phyloP scores from a whole-genome alignment of 2,797 vertebrate species.

The Hemitrygon akajei region DNA sequence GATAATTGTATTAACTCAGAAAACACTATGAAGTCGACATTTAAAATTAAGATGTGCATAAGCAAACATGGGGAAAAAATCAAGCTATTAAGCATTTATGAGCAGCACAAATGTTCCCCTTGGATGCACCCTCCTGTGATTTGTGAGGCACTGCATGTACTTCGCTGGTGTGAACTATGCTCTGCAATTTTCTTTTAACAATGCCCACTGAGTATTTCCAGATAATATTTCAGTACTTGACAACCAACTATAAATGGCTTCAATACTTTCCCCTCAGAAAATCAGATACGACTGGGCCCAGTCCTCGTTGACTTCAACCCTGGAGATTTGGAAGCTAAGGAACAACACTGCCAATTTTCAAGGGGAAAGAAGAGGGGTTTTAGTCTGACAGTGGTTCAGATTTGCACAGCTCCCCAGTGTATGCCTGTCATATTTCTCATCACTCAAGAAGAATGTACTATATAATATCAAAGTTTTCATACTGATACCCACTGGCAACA shows the following conservation, averaged over 20 bases:
- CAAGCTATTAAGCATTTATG: constrained; percentile 32
- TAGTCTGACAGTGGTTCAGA: neutral
- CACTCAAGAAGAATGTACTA: neutral
- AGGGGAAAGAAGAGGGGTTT: neutral
- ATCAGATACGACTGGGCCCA: neutral
- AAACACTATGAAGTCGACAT: neutral
- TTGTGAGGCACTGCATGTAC: neutral
- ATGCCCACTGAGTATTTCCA: constrained; percentile 33
- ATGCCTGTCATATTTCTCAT: constrained; percentile 20
- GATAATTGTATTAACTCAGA: constrained; percentile 9
- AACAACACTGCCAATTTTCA: neutral
- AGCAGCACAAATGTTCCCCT: neutral
- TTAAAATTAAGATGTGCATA: neutral
- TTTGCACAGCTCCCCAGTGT: neutral
- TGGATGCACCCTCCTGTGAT: constrained; percentile 10
- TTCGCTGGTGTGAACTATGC: neutral
- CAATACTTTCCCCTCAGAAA: constrained; percentile 25
- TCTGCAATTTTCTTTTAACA: constrained; percentile 36
- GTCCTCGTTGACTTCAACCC: constrained; percentile 10
- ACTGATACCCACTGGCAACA: neutral
- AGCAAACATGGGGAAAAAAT: neutral
- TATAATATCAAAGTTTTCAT: neutral
- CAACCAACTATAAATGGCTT: constrained; percentile 23
- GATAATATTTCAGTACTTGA: constrained; percentile 34
- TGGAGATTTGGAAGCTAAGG: constrained; percentile 15